phyloP scores from a whole-genome alignment of 2,797 vertebrate genomes.

The Babyrousa celebensis region DNA sequence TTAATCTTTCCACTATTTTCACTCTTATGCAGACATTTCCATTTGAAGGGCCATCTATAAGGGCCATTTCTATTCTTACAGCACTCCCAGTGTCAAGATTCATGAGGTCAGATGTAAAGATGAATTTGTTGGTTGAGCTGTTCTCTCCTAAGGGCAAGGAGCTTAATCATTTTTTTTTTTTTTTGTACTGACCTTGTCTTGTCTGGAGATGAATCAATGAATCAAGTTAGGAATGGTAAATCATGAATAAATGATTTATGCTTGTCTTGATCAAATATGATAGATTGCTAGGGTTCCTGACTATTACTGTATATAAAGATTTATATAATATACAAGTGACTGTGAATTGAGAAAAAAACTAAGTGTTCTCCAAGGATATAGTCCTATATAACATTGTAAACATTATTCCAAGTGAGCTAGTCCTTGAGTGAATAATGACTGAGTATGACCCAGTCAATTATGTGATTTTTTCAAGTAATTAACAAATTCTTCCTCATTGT shows the following conservation, averaged over 20 bases:
- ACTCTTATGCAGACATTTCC: neutral
- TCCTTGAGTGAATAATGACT: neutral
- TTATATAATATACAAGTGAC: conserved; percentile 88
- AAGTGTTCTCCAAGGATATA: conserved; percentile 71
- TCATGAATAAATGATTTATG: conserved; percentile 92
- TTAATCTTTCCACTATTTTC: conserved; percentile 6
- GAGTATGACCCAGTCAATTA: neutral
- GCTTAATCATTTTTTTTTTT: conserved; percentile 90
- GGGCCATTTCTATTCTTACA: conserved; percentile 82
- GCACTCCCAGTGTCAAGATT: conserved; percentile 86
- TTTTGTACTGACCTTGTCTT: conserved; percentile 91
- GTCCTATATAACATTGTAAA: conserved; percentile 69
- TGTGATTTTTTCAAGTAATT: neutral
- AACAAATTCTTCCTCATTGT: neutral
- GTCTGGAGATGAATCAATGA: conserved; percentile 91
- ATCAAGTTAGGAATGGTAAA: conserved; percentile 91
- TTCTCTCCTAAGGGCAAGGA: conserved; percentile 89
- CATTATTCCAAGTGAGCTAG: conserved; percentile 64
- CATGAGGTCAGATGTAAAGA: conserved; percentile 91
- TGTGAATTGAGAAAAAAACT: conserved; percentile 79
- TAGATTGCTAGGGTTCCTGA: conserved; percentile 88
- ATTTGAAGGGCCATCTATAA: conserved; percentile 17
- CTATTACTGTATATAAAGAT: conserved; percentile 88
- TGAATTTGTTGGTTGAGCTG: conserved; percentile 91
- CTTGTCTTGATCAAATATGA: conserved; percentile 90